Percentiles rank a stretch among this genome's conserved stretches.
Conservation (phyloP, 2,888 invertebrate genomes). For the Alsophila aescularia region DNA sequence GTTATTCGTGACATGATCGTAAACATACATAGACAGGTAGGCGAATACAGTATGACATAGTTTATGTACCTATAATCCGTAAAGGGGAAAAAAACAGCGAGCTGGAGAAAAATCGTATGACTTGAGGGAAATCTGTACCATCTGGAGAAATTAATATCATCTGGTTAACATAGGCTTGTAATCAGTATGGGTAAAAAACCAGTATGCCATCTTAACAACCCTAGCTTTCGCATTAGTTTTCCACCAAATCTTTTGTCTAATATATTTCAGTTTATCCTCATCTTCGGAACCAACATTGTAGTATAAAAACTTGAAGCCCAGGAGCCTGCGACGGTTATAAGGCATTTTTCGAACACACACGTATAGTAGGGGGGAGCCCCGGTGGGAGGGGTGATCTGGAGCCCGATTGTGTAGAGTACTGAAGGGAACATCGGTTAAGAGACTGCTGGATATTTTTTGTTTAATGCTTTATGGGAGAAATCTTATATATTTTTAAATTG, state of each 20-base stretch:
- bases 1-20: too few species aligned
- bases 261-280: slow-evolving; percentile 13
- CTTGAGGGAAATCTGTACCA: too few species aligned
- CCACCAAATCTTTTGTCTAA: background rate
- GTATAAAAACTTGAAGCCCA: slow-evolving; percentile 66
- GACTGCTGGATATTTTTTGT: slow-evolving; percentile 23
- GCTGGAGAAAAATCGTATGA: too few species aligned
- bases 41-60: too few species aligned
- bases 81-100: too few species aligned
- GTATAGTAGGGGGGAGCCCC: slow-evolving; percentile 49
- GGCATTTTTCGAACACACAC: slow-evolving; percentile 83
- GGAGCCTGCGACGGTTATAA: slow-evolving; percentile 65
- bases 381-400: slow-evolving; percentile 67
- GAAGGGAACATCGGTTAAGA: slow-evolving; percentile 45
- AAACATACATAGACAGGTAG: too few species aligned
- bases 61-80: too few species aligned
- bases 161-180: too few species aligned
- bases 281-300: slow-evolving; percentile 36
- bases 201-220: too few species aligned
- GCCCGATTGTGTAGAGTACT: slow-evolving; percentile 67
- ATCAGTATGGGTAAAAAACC: too few species aligned
- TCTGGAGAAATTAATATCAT: too few species aligned
- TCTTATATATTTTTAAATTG: background rate
- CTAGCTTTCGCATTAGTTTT: background rate
- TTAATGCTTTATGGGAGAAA: background rate